Conservation (phyloP, 30 jellyfish, hydroid and myxozoan species). For the Mastigias papua region DNA sequence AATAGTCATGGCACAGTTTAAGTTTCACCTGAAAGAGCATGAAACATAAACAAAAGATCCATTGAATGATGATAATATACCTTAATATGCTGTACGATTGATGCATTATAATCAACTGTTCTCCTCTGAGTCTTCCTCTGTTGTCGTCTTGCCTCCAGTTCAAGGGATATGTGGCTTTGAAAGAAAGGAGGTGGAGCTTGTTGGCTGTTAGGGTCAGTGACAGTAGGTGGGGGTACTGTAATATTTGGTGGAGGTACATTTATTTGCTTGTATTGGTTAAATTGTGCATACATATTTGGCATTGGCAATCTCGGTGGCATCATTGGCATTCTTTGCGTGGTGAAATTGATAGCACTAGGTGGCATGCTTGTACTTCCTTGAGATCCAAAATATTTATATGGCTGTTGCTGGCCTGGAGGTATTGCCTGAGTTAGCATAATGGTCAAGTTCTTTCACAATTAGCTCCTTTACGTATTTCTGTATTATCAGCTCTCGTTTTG, state of each 20-base stretch:
- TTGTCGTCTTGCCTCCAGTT: slow-evolving; percentile 54
- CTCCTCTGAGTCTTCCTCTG: slow-evolving; percentile 76
- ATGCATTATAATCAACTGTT: slow-evolving; percentile 92
- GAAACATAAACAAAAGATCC: no score
- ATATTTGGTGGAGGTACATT: slow-evolving; percentile 71
- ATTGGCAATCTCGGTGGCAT: slow-evolving; percentile 60
- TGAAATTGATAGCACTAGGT: slow-evolving; percentile 9
- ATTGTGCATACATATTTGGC: slow-evolving; percentile 65
- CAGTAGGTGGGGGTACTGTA: slow-evolving; percentile 55
- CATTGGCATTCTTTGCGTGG: slow-evolving; percentile 38
- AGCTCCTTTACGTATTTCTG: background rate
- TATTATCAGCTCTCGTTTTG: no score
- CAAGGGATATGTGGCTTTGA: slow-evolving; percentile 25
- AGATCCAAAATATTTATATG: slow-evolving; percentile 26
- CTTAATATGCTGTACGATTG: slow-evolving; percentile 78
- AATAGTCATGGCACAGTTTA: no score
- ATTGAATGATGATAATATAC: slow-evolving; percentile 30
- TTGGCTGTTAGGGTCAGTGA: slow-evolving; percentile 7
- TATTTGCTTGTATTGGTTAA: slow-evolving; percentile 61
- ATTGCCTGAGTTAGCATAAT: slow-evolving; percentile 52
- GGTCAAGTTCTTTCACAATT: background rate
- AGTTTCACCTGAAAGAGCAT: no score
- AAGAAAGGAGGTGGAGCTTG: slow-evolving; percentile 14
- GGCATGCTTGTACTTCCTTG: slow-evolving; percentile 27
- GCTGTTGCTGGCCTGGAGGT: slow-evolving; percentile 56